Percentiles rank a stretch among this genome's conserved stretches.
Conservation (phyloP, 1,140 invertebrate species). For the Drosophila ogumai region DNA sequence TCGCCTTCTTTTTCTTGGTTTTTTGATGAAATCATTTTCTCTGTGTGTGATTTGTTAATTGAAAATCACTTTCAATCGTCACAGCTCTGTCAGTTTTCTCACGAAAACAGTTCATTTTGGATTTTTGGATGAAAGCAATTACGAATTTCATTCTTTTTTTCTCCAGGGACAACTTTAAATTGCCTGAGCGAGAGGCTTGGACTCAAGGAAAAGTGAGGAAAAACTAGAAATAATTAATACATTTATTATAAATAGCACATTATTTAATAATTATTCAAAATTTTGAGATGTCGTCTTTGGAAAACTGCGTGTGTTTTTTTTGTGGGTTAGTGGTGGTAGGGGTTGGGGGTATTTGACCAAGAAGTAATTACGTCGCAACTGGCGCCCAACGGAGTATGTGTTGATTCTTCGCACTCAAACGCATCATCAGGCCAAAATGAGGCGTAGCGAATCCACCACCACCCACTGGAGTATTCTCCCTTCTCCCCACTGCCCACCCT, state of each 20-base stretch:
- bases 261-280: too few species aligned
- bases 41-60: constrained; percentile 59
- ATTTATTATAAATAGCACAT: too few species aligned
- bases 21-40: constrained; percentile 55
- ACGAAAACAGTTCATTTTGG: constrained; percentile 1
- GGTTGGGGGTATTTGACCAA: constrained; percentile 4
- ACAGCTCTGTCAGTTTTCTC: constrained; percentile 6
- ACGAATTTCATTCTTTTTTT: not conserved
- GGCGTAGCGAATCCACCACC: constrained; percentile 8
- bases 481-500: not conserved
- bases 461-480: constrained; percentile 1
- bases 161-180: not conserved
- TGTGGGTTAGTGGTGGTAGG: not conserved
- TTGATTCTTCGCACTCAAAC: constrained; percentile 46
- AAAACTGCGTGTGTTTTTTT: not conserved
- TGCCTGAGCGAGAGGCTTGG: too few species aligned
- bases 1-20: constrained; percentile 29
- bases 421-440: constrained; percentile 30
- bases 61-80: constrained; percentile 50
- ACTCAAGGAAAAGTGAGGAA: too few species aligned
- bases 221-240: too few species aligned
- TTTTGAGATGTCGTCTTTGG: not conserved
- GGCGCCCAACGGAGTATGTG: constrained; percentile 25
- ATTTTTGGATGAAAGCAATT: constrained; percentile 1
- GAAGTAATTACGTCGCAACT: constrained; percentile 28